Evolutionary conservation across 2,113 vertebrate genomes (phyloP).

Genomic region (Todiramphus saurophagus): DNA sequence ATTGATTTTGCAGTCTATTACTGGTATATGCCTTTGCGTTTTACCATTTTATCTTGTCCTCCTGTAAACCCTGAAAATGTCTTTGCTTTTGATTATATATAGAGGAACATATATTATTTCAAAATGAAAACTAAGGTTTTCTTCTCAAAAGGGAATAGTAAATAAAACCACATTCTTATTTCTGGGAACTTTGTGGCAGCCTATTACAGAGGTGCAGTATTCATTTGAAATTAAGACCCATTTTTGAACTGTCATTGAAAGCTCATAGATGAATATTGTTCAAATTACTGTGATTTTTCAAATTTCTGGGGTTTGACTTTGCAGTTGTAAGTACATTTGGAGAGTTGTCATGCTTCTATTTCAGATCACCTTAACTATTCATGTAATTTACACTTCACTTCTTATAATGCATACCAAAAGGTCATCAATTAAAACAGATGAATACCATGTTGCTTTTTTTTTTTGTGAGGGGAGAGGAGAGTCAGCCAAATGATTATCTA

Average conservation of each 20-base stretch:
- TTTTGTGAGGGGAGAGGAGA: background rate
- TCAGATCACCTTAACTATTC: background rate
- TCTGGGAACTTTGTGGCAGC: background rate
- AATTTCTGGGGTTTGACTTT: background rate
- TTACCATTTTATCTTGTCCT: conserved; percentile 52
- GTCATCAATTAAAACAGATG: background rate
- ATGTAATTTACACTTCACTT: background rate
- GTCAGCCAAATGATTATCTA: background rate
- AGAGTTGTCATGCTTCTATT: background rate
- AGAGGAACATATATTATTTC: background rate
- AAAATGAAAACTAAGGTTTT: conserved; percentile 40
- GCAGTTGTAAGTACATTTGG: background rate
- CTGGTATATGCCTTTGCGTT: conserved; percentile 33
- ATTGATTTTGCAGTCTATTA: conserved; percentile 75
- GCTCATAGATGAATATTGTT: background rate
- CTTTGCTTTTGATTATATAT: conserved; percentile 23
- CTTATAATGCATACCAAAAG: background rate
- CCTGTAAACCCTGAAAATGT: conserved; percentile 13
- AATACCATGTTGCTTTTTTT: background rate
- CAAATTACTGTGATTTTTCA: background rate
- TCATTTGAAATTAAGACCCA: conserved; percentile 37
- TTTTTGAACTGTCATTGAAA: conserved; percentile 40
- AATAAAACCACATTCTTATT: conserved; percentile 33
- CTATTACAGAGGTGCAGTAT: background rate
- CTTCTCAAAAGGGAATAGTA: conserved; percentile 15